Percentiles rank a stretch among this genome's conserved stretches.
These are phyloP conservation scores for Elysia crispata DNA, from an alignment of 2,888 invertebrate species.

Conservation along the genomic window DNA sequence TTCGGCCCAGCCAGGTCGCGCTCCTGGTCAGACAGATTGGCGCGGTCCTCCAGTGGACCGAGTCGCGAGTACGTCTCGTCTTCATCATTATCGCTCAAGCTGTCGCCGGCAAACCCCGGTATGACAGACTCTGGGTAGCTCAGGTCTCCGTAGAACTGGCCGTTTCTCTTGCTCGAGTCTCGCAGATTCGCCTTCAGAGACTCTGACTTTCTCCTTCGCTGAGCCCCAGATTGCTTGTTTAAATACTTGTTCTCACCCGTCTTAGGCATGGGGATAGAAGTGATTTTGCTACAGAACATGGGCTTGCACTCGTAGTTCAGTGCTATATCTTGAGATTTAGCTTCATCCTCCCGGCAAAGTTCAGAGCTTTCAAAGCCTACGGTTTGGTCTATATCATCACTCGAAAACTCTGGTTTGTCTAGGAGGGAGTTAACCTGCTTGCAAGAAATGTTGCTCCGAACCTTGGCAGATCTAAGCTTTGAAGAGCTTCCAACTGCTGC, in stretches of 20 bases:
- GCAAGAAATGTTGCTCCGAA: too few relatives aligned
- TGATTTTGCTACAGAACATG: background rate
- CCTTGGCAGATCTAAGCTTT: too few relatives aligned
- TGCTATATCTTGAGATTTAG: too few relatives aligned
- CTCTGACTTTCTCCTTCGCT: conserved; percentile 9
- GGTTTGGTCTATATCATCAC: too few relatives aligned
- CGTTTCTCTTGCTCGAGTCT: conserved; percentile 6
- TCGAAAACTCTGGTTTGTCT: too few relatives aligned
- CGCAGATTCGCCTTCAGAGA: background rate
- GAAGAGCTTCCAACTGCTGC: too few relatives aligned
- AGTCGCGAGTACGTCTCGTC: conserved; percentile 37
- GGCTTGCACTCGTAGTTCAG: too few relatives aligned
- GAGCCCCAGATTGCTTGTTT: conserved; percentile 32
- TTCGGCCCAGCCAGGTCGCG: background rate
- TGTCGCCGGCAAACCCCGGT: conserved; percentile 41
- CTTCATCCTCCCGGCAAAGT: too few relatives aligned
- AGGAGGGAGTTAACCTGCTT: too few relatives aligned
- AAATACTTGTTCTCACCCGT: conserved; percentile 43
- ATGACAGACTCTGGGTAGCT: conserved; percentile 34
- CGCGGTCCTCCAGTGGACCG: background rate
- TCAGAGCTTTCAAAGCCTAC: too few relatives aligned
- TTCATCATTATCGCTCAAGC: background rate
- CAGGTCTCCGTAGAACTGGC: conserved; percentile 21
- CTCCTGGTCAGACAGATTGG: background rate
- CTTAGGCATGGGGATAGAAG: conserved; percentile 35